Evolutionary conservation across 1,140 invertebrate species (phyloP).

Genomic region (Nephila pilipes): DNA sequence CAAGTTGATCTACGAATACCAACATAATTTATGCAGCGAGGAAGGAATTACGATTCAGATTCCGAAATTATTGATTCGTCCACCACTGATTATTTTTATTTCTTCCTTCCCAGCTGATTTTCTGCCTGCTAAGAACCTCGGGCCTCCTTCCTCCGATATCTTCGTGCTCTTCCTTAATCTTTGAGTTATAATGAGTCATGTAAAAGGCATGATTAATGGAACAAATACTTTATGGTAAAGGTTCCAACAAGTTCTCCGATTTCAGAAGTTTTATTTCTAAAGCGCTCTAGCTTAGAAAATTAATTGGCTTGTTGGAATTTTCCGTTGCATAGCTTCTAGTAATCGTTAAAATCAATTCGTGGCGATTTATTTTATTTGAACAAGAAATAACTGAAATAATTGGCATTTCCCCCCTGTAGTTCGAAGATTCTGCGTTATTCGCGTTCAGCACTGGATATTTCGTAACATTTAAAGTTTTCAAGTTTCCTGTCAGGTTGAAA

Average conservation of each 20-base stretch:
- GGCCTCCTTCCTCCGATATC: neutral
- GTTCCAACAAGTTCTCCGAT: neutral
- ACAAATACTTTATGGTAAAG: neutral
- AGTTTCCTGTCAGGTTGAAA: too few relatives aligned
- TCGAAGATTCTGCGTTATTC: too few relatives aligned
- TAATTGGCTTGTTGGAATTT: neutral
- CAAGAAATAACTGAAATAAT: neutral
- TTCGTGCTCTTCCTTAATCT: neutral
- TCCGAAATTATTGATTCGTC: slow-evolving; percentile 7
- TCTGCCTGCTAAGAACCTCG: neutral
- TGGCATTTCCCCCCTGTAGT: too few relatives aligned
- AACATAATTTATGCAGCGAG: neutral
- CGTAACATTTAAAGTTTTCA: neutral
- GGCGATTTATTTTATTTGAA: neutral
- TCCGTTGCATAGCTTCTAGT: neutral
- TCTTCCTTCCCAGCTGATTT: neutral
- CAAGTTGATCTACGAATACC: neutral
- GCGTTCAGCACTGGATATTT: neutral
- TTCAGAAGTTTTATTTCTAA: neutral
- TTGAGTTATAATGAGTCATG: neutral
- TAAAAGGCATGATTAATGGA: slow-evolving; percentile 2
- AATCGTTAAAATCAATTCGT: neutral
- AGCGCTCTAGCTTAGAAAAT: neutral
- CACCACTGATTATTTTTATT: neutral
- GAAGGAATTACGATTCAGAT: neutral